These are phyloP conservation scores for Rotaria macrura DNA, from an alignment of 2,888 invertebrate species.

Conservation along the genomic window DNA sequence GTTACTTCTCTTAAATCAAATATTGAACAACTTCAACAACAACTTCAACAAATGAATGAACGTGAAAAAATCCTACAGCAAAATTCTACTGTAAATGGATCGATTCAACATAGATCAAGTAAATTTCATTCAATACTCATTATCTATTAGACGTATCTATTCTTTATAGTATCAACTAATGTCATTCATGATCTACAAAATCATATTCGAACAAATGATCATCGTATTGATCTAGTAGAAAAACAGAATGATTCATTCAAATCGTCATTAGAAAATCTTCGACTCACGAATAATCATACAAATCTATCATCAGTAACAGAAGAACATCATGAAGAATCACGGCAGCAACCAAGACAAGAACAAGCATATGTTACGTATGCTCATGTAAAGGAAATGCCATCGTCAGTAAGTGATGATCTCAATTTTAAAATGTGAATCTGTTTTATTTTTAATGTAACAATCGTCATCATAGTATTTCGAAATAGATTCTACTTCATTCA, in stretches of 20 bases:
- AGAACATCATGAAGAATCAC: not conserved
- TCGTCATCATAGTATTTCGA: no score
- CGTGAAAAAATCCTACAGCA: conserved; percentile 43
- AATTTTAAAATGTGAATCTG: no score
- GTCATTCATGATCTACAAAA: conserved; percentile 46
- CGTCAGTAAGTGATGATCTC: no score
- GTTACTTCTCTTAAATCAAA: conserved; percentile 36
- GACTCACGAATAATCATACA: not conserved
- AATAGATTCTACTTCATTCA: no score
- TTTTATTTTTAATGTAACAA: no score
- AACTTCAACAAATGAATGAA: conserved; percentile 38
- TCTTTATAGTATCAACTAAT: conserved; percentile 39
- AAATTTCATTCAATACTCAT: no score
- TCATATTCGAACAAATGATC: conserved; percentile 45
- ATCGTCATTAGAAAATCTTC: not conserved
- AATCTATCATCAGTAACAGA: not conserved
- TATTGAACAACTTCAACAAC: conserved; percentile 36
- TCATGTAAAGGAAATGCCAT: not conserved
- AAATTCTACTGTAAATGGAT: conserved; percentile 48
- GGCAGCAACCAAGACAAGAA: not conserved
- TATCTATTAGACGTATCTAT: no score
- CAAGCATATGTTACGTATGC: not conserved
- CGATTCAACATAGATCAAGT: conserved; percentile 36
- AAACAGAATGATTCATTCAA: conserved; percentile 43
- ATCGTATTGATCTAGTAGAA: conserved; percentile 43